These are phyloP conservation scores for Andrena hattorfiana DNA, from an alignment of 2,888 invertebrate genomes.

Conservation along the genomic window DNA sequence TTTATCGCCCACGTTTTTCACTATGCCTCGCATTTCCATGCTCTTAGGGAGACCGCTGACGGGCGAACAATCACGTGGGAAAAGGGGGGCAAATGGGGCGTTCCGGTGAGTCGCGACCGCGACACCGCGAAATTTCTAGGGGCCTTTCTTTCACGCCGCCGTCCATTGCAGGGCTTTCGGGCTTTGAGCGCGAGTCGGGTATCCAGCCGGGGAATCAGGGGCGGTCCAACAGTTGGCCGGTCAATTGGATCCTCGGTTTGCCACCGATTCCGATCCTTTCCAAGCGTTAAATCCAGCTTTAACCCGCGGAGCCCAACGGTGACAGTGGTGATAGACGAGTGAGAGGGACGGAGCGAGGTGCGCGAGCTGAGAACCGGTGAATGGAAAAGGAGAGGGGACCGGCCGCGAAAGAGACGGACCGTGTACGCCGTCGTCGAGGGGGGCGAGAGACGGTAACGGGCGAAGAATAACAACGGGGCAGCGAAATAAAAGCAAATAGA, in stretches of 20 bases:
- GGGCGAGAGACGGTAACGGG: not conserved
- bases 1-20: constrained; percentile 17
- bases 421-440: too few species aligned
- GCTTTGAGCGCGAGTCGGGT: constrained; percentile 50
- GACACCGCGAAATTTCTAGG: constrained; percentile 24
- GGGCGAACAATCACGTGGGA: constrained; percentile 14
- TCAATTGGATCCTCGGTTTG: constrained; percentile 60
- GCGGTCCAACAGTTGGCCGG: constrained; percentile 48
- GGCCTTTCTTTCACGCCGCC: constrained; percentile 37
- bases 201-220: constrained; percentile 52
- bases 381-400: not conserved
- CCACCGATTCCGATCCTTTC: constrained; percentile 54
- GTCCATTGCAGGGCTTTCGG: constrained; percentile 44
- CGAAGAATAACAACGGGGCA: not conserved
- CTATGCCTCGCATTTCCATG: not conserved
- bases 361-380: too few species aligned
- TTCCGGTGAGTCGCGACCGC: constrained; percentile 15
- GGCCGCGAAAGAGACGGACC: not conserved
- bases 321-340: not conserved
- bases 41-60: not conserved
- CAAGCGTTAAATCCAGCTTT: constrained; percentile 55
- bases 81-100: not conserved
- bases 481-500: not conserved
- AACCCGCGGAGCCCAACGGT: not conserved
- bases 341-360: not conserved